Percentiles rank a stretch among this genome's conserved stretches.
Conservation (phyloP, 2,888 invertebrate genomes). For the Drosophila dives region DNA sequence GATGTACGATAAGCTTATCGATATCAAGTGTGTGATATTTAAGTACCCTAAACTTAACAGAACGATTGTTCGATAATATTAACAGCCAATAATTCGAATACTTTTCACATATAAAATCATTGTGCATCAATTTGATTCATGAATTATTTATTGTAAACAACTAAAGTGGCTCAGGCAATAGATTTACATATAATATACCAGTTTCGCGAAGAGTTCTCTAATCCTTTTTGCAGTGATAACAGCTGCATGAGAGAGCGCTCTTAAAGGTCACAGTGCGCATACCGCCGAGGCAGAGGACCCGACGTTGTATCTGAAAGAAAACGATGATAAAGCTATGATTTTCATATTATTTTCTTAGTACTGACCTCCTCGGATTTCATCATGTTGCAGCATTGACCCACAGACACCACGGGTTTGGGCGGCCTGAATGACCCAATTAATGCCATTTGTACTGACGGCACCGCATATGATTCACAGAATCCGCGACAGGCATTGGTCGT, state of each 20-base stretch:
- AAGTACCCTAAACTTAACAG: background rate
- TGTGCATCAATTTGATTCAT: background rate
- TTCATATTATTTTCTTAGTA: background rate
- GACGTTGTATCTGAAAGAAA: slow-evolving; percentile 88
- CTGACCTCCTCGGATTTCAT: slow-evolving; percentile 93
- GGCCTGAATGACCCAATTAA: slow-evolving; percentile 82
- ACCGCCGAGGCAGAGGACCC: slow-evolving; percentile 92
- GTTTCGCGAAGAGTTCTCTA: slow-evolving; percentile 47
- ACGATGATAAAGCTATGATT: background rate
- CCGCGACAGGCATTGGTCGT: slow-evolving; percentile 95
- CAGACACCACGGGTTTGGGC: slow-evolving; percentile 89
- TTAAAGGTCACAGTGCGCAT: slow-evolving; percentile 92
- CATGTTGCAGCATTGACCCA: slow-evolving; percentile 95
- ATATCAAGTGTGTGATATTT: background rate
- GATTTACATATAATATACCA: slow-evolving; percentile 13
- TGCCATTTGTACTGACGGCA: slow-evolving; percentile 88
- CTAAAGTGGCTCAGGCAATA: slow-evolving; percentile 56
- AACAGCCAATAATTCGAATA: background rate
- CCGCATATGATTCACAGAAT: slow-evolving; percentile 94
- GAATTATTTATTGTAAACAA: slow-evolving; percentile 19
- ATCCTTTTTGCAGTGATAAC: slow-evolving; percentile 93
- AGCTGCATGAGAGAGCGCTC: slow-evolving; percentile 92
- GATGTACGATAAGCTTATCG: background rate
- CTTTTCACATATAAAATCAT: background rate
- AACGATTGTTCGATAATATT: background rate